Percentiles rank a stretch among this genome's conserved stretches.
Evolutionary conservation across 2,113 vertebrate species (phyloP).

Genomic region (Eupsittula cactorum): DNA sequence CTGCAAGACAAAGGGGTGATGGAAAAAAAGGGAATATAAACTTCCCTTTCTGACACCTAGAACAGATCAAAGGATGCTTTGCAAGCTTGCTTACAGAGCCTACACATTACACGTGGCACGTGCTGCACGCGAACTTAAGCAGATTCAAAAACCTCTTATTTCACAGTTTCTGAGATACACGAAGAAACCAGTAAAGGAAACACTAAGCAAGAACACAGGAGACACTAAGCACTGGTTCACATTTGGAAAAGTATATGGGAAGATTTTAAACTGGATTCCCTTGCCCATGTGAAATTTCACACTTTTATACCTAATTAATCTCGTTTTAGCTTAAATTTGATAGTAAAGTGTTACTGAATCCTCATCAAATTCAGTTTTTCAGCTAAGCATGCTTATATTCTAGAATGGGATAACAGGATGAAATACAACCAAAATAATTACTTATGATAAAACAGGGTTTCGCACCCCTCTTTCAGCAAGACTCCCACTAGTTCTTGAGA

Average conservation of each 20-base stretch:
- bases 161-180: not conserved
- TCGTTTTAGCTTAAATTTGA: not conserved
- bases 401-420: not conserved
- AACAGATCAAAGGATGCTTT: not conserved
- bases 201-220: not conserved
- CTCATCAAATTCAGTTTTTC: not conserved
- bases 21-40: not conserved
- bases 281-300: not conserved
- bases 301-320: not conserved
- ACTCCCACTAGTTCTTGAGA: not conserved
- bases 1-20: not conserved
- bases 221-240: not conserved
- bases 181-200: not conserved
- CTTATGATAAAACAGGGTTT: not conserved
- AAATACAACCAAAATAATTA: not conserved
- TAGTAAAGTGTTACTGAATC: not conserved
- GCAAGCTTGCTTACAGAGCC: not conserved
- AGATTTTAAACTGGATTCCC: not conserved
- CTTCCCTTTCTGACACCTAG: conserved; percentile 16
- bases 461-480: not conserved
- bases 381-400: not conserved
- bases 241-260: not conserved
- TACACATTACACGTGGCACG: accelerated
- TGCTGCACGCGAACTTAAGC: no score
- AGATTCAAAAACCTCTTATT: not conserved